Conservation (phyloP, 2,888 invertebrate species). For the Gryllus longicercus region DNA sequence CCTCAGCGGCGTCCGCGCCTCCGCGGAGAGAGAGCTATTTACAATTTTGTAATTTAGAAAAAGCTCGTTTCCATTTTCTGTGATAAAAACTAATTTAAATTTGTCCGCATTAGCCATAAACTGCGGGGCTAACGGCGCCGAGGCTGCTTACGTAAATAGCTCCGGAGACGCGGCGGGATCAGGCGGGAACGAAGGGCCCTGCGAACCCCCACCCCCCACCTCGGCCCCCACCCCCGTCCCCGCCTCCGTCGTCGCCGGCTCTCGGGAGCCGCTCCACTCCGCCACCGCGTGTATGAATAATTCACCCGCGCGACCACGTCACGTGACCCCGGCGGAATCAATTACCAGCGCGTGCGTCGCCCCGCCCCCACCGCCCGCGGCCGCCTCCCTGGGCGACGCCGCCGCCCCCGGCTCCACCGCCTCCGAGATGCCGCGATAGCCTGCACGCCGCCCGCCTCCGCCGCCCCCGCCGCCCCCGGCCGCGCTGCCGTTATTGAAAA, state of each 20-base stretch:
- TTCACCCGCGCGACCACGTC: constrained; percentile 11
- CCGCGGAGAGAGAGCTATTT: neutral
- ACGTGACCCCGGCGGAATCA: constrained; percentile 5
- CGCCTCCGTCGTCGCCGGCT: neutral
- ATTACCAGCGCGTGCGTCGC: constrained; percentile 17
- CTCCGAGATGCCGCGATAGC: neutral
- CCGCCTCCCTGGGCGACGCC: neutral
- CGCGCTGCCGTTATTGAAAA: constrained; percentile 10
- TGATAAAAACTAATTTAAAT: constrained; percentile 17
- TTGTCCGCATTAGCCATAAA: constrained; percentile 1
- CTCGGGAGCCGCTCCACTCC: neutral
- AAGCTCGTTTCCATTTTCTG: constrained; percentile 10
- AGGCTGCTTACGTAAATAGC: constrained; percentile 10
- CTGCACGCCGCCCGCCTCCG: neutral
- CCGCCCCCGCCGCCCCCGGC: neutral
- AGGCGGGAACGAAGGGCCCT: neutral
- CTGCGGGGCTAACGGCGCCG: constrained; percentile 10
- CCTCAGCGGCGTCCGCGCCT: neutral
- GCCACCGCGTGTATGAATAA: neutral
- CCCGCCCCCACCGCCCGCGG: neutral
- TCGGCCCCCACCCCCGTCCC: neutral
- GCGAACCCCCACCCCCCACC: neutral
- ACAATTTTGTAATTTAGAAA: constrained; percentile 17
- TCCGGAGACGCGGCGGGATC: neutral
- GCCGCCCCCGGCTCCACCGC: neutral